Evolutionary conservation across 2,113 vertebrate genomes (phyloP), one percentile per base, ranked within the genome.

Genomic region (Oxygymnocypris stewartii): DNA sequence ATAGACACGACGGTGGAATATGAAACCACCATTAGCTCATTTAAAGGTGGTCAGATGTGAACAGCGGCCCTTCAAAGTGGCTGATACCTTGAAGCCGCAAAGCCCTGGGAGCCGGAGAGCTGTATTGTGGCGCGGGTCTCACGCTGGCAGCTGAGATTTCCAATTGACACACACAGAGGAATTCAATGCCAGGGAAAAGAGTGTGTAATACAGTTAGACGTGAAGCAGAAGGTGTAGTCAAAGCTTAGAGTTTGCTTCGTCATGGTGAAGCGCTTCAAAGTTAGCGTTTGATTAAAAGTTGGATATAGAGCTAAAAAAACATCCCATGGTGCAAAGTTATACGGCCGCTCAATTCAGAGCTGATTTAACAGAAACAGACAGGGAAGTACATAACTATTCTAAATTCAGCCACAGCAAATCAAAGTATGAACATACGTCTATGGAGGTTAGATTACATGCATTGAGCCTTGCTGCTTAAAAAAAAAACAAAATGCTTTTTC

Each of bases 251-350:
- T 86, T 86, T 79, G 75, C 80, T 79, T 83, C 75, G 47, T 86
- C 79, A 86, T 79, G 87, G 84, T 83, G 79, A 86, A 73, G 71
- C 2, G n/a, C 61, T 67, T 88, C 59, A 88, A 85, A 86, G 87
- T 83, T 84, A 83, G 77, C 12, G 49, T 80, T 63, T 77, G 51
- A 54, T 83, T 25, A 82, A 85, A 85, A 63, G 67, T 63, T 57
- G 20, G 73, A 81, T 59, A 44, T 6, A 73, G 28, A 84, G 51
- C 35, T 61, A 28, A 71, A 71, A 42, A 84, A 69, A 51, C 42
- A 10, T 51, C 10, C 51, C 4, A 31, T 57, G 78, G 23, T 61
- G 44, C 54, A 61, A 61, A 61, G 78, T 13, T 25, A 59, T 65
- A 79, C 37, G 75, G 83, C 28, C 37, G 37, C 4, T 4, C 65